Base-by-base conservation (phyloP, 2,888 invertebrate species). In the Trisateles emortualis region DNA sequence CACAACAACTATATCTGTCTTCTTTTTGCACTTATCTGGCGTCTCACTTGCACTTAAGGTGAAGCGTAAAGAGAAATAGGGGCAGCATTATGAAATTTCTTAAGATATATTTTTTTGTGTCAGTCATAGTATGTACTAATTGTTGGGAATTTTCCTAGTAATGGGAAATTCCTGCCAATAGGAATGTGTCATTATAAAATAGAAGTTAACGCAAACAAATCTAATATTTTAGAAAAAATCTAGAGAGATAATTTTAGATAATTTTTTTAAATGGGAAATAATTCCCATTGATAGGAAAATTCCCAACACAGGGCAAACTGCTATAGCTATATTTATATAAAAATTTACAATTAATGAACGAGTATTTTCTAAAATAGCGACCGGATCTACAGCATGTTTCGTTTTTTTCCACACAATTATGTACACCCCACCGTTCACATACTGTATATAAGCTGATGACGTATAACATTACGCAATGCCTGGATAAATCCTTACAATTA, bases 341-440 rank as follows among this genome's bases (percentile, higher is more conserved):
- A 33, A 26, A 33, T 17, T 24, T 5, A 30, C 17, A 10, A 11
- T 32, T 9, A 17, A 1, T 17, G 17, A n/a, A 9, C 3, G n/a
- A n/a, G n/a, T n/a, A n/a, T 3, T 19, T 35, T 45, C 32, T 38
- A 55, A 53, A 45, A 59, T 52, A 55, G 55, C 62, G 64, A 62
- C 33, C 62, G 45, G 43, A 33, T 40, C 59, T 58, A 66, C 60
- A 61, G 65, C 59, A 59, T 60, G 60, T 52, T 49, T 52, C 48
- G 33, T 30, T 60, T 61, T 56, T 44, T 14, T 52, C n/a, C 26
- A 52, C 58, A 73, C 57, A 67, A 75, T 69, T 80, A 80, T 81
- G 73, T 81, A 79, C 81, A 77, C 64, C 72, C 71, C 76, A 74
- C 75, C 70, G 71, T 56, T 48, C 39, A 72, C 76, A 76, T 62